phyloP scores from a whole-genome alignment of 2,113 vertebrate genomes.

The Cathartes aura region DNA sequence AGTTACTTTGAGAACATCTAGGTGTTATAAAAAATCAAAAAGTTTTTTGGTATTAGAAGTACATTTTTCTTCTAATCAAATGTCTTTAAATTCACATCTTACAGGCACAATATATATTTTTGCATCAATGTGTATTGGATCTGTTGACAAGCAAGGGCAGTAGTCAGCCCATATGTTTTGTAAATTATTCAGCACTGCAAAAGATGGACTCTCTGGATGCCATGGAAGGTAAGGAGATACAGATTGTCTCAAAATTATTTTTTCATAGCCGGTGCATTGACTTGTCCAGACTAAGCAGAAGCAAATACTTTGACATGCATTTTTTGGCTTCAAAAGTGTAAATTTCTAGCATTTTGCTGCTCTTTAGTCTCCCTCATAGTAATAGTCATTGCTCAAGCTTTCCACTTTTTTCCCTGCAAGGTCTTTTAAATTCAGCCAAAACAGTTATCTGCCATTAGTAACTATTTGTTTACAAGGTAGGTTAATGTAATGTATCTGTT shows the following conservation, averaged over 20 bases:
- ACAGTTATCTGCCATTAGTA: background rate
- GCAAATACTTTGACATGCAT: background rate
- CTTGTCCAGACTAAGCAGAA: background rate
- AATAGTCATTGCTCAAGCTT: background rate
- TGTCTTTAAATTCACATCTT: background rate
- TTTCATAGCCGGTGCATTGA: background rate
- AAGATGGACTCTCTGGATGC: constrained; percentile 99
- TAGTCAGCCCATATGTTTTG: constrained; percentile 93
- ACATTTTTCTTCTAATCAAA: background rate
- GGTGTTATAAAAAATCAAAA: background rate
- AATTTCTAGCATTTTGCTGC: background rate
- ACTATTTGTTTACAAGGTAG: background rate
- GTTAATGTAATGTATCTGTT: constrained; percentile 15
- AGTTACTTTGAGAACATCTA: background rate
- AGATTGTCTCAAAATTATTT: background rate
- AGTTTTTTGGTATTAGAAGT: background rate
- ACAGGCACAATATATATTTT: constrained; percentile 97
- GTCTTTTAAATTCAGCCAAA: background rate
- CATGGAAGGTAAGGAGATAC: constrained; percentile 91
- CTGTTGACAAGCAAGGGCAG: constrained; percentile 90
- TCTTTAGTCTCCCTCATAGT: background rate
- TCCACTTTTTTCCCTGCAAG: background rate
- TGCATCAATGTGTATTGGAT: constrained; percentile 94
- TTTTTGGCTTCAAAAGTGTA: background rate
- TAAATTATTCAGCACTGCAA: constrained; percentile 95